Evolutionary conservation across 1,140 invertebrate genomes (phyloP).

Genomic region (Pristionchus pacificus): DNA sequence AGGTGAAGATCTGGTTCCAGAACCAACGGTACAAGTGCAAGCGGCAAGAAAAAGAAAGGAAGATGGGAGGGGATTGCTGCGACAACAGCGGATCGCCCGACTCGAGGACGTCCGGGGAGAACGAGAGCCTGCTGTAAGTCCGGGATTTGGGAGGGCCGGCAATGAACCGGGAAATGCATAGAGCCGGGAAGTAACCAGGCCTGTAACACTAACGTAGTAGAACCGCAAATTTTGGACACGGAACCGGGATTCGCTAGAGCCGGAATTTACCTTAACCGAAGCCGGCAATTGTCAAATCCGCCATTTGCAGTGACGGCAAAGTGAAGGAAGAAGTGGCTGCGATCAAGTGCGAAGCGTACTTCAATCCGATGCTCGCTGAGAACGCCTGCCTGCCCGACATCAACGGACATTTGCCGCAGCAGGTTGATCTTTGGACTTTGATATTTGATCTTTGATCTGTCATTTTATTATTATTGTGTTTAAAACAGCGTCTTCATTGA

Average conservation of each 20-base stretch:
- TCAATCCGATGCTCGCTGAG: not conserved
- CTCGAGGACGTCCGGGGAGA: not conserved
- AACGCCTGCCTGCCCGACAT: not conserved
- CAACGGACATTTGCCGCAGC: not conserved
- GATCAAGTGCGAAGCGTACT: not conserved
- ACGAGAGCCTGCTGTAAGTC: not conserved
- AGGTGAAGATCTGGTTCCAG: slow-evolving; percentile 35
- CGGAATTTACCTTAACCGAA: too few species aligned
- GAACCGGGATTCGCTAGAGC: too few species aligned
- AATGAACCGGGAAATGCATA: not conserved
- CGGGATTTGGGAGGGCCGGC: not conserved
- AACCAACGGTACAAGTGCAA: slow-evolving; percentile 34
- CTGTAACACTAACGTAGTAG: not conserved
- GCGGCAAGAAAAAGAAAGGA: slow-evolving; percentile 30
- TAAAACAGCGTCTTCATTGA: too few species aligned
- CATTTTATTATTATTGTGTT: too few species aligned
- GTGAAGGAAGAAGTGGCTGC: not conserved
- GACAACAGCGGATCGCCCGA: not conserved
- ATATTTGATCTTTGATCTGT: too few species aligned
- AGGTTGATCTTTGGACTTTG: too few species aligned
- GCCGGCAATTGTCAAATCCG: too few species aligned
- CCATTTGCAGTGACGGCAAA: not conserved
- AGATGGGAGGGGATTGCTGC: slow-evolving; percentile 16
- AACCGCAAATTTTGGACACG: not conserved
- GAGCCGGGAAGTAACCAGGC: not conserved